phyloP scores from a whole-genome alignment of 2,888 invertebrate genomes.

The Tortrix viridana region DNA sequence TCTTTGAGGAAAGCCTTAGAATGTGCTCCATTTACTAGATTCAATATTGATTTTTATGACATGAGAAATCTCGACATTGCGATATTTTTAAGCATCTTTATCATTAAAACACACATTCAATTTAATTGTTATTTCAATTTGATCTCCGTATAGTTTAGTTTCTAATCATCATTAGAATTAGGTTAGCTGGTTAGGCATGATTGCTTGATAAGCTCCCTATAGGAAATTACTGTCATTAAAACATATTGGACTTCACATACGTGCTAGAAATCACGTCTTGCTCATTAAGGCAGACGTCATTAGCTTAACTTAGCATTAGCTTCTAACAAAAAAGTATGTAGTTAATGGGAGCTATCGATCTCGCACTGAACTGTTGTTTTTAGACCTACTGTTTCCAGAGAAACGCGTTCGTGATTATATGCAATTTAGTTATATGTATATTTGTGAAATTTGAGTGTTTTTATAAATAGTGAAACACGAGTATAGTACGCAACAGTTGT shows the following conservation, averaged over 20 bases:
- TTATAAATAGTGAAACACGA: constrained; percentile 13
- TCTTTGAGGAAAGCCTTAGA: too few species aligned
- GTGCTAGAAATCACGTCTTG: constrained; percentile 53
- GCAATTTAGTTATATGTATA: constrained; percentile 57
- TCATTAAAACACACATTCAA: background rate
- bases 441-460: constrained; percentile 27
- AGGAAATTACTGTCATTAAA: constrained; percentile 61
- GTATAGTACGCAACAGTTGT: background rate
- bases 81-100: too few species aligned
- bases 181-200: constrained; percentile 46
- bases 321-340: constrained; percentile 61
- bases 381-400: constrained; percentile 63
- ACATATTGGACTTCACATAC: constrained; percentile 43
- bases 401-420: constrained; percentile 64
- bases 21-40: too few species aligned
- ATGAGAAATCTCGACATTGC: too few species aligned
- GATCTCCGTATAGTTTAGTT: constrained; percentile 10
- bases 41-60: too few species aligned
- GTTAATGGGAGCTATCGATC: constrained; percentile 63
- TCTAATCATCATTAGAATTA: constrained; percentile 42
- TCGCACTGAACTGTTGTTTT: constrained; percentile 46
- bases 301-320: too few species aligned
- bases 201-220: constrained; percentile 37
- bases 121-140: background rate
- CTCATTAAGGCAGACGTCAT: too few species aligned